Conservation (phyloP, 2,888 invertebrate genomes). For the Liopterus haemorrhoidalis region DNA sequence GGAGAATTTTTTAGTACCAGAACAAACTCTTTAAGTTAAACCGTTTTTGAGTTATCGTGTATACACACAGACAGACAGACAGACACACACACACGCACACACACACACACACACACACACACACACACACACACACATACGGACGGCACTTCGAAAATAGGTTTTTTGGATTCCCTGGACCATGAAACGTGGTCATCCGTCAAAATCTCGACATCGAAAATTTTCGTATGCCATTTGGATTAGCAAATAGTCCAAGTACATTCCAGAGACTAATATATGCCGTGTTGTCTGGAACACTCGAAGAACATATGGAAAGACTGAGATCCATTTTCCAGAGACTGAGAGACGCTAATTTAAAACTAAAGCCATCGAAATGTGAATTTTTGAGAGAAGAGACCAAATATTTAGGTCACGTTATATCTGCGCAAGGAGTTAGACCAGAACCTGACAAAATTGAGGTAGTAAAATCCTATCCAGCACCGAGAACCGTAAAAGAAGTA, state of each 20-base stretch:
- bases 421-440: slow-evolving; percentile 23
- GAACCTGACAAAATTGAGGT: slow-evolving; percentile 24
- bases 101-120: too few relatives aligned
- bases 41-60: too few relatives aligned
- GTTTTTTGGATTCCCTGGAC: too few relatives aligned
- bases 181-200: too few relatives aligned
- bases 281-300: slow-evolving; percentile 29
- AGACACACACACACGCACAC: too few relatives aligned
- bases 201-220: too few relatives aligned
- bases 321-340: slow-evolving; percentile 19
- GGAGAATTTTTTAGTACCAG: too few relatives aligned
- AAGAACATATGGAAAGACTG: slow-evolving; percentile 24
- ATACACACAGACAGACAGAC: too few relatives aligned
- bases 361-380: slow-evolving; percentile 22
- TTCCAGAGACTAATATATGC: slow-evolving; percentile 37
- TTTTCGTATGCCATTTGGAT: slow-evolving; percentile 39
- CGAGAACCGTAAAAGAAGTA: slow-evolving; percentile 25
- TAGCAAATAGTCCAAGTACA: slow-evolving; percentile 34
- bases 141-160: too few relatives aligned
- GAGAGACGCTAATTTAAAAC: slow-evolving; percentile 23
- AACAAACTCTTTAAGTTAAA: too few relatives aligned
- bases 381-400: slow-evolving; percentile 27
- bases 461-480: slow-evolving; percentile 27
- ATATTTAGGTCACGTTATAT: slow-evolving; percentile 28
- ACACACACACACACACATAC: too few relatives aligned